Base-by-base conservation (phyloP, 1,140 invertebrate genomes). In the Drosophila malerkotliana region DNA sequence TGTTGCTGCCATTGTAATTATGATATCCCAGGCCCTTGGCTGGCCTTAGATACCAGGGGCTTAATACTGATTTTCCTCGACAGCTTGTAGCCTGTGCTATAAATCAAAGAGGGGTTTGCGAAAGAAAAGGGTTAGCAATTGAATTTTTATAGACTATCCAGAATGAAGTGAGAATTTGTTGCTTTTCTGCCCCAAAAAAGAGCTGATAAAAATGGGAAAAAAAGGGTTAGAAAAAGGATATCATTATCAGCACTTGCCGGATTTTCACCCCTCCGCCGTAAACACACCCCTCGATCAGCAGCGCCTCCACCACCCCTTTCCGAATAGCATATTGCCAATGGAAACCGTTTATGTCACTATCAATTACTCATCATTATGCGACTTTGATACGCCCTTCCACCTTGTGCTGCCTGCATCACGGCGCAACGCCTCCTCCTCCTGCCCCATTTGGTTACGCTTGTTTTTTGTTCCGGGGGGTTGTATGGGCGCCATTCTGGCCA, bases 351-450 rank as follows among this genome's bases (percentile, higher is more conserved):
- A 79, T 88, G 83, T 88, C 83, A 89, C 84, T 88, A 88, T 89
- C 83, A 88, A 88, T 88, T 88, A 88, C 84, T 87, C 83, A 87
- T 87, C 83, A 83, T 88, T 89, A 83, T 88, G 77, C 61, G 28
- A 68, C 53, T 32, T 47, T 63, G 72, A 49, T 68, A 79, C 75
- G 79, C 83, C 60, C 77, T 78, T 71, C 63, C 62, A 77, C 76
- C 60, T 59, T 71, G 39, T 39, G n/a, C 21, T 21, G 21, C 21
- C 21, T 21, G 21, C 26, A 47, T 41, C 61, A 14, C 28, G 32
- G 14, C 30, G 21, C 2, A 28, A 9, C 14, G 15, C 32, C 9
- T 54, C 53, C 49, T 8, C 47, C 15, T 28, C 30, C 37, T 21
- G 47, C 30, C 61, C 37, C 49, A 61, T 75, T 72, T 71, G 67